Conservation (phyloP, 2,797 vertebrate species). For the Anguilla megastoma region DNA sequence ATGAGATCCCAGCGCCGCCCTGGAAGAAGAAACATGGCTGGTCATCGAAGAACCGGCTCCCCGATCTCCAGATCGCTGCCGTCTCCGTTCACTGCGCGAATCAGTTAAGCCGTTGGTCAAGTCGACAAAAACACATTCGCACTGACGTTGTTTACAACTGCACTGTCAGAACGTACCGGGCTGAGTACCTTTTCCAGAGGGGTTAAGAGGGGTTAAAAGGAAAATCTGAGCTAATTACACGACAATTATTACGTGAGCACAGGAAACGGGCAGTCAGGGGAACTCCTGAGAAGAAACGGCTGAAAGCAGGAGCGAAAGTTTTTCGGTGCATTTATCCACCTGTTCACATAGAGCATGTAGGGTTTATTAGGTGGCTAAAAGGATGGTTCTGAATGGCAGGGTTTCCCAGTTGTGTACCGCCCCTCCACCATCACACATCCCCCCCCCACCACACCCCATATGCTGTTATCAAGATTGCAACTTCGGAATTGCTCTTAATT, state of each 20-base stretch:
- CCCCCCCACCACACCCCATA: too few relatives aligned
- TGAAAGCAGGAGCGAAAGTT: too few relatives aligned
- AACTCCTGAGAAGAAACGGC: too few relatives aligned
- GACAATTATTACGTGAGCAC: too few relatives aligned
- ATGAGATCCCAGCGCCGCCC: background rate
- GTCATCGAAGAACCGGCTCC: background rate
- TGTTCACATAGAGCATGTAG: background rate
- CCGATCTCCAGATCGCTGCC: background rate
- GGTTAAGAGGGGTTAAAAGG: background rate
- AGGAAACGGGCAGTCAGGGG: too few relatives aligned
- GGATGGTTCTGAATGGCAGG: too few relatives aligned
- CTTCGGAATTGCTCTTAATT: too few relatives aligned
- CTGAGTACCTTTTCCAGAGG: background rate
- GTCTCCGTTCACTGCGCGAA: background rate
- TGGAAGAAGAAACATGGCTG: background rate
- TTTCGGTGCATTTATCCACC: background rate
- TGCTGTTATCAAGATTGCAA: too few relatives aligned
- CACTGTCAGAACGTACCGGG: background rate
- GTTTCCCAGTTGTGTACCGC: too few relatives aligned
- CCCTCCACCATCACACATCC: too few relatives aligned
- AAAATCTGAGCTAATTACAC: background rate
- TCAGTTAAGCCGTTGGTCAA: background rate
- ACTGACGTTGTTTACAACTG: background rate
- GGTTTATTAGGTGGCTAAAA: background rate
- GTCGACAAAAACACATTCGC: background rate